These are phyloP conservation scores for Samia ricini DNA, from an alignment of 1,140 invertebrate species.

Conservation along the genomic window DNA sequence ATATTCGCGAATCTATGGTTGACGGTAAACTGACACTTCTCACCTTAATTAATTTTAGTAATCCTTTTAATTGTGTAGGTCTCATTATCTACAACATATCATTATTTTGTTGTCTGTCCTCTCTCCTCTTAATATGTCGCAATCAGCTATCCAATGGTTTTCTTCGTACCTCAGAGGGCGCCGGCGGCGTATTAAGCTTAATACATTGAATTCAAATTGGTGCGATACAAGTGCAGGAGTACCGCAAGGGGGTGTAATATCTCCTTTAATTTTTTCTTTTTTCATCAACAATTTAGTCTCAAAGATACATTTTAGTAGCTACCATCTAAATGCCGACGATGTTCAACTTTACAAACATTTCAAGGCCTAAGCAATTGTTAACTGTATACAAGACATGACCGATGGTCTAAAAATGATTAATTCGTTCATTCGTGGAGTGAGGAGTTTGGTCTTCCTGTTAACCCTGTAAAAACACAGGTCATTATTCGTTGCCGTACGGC, in stretches of 20 bases:
- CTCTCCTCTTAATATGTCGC: neutral
- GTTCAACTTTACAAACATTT: no score
- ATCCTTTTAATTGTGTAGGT: neutral
- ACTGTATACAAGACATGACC: neutral
- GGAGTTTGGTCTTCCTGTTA: no score
- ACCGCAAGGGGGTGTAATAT: neutral
- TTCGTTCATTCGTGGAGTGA: neutral
- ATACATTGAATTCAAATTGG: neutral
- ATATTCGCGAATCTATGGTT: neutral
- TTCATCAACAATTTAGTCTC: neutral
- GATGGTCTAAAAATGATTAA: neutral
- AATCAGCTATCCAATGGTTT: neutral
- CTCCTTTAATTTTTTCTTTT: neutral
- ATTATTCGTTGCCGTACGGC: neutral
- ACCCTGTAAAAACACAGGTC: neutral
- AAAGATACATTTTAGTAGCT: neutral
- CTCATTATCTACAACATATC: neutral
- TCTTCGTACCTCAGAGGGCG: neutral
- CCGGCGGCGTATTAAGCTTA: neutral
- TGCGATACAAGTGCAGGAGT: neutral
- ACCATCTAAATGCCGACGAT: no score
- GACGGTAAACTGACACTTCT: neutral
- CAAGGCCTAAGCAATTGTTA: neutral
- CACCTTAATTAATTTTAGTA: neutral
- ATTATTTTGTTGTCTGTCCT: neutral